These are phyloP conservation scores for Chaetogeoica ovagalla DNA, from an alignment of 2,888 invertebrate genomes.

Conservation along the genomic window DNA sequence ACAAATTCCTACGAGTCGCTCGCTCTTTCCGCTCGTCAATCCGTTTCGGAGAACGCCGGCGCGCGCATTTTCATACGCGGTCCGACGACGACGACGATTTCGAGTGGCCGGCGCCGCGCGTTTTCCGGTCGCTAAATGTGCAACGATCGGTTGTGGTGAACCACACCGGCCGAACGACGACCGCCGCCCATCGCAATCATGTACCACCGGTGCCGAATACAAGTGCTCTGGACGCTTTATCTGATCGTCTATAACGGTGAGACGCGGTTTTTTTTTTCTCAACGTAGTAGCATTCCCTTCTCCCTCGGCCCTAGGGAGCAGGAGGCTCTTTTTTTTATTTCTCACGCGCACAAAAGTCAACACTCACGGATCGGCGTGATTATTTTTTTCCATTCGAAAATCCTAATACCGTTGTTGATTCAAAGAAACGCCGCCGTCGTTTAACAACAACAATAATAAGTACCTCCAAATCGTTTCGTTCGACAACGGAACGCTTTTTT, in stretches of 20 bases:
- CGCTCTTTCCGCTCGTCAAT: not conserved
- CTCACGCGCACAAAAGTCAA: not conserved
- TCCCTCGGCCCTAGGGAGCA: too few relatives aligned
- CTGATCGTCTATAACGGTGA: constrained; percentile 39
- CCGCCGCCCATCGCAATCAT: not conserved
- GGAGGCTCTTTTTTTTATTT: not conserved
- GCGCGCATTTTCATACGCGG: too few relatives aligned
- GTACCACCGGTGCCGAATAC: constrained; percentile 31
- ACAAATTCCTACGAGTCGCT: not conserved
- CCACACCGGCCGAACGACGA: not conserved
- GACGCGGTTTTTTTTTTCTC: not conserved
- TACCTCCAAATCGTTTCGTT: too few relatives aligned
- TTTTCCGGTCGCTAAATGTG: not conserved
- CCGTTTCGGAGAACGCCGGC: not conserved
- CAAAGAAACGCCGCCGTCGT: not conserved
- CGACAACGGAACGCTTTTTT: too few relatives aligned
- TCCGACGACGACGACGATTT: not conserved
- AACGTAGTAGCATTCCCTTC: too few relatives aligned
- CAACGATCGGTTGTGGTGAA: too few relatives aligned
- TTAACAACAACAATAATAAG: too few relatives aligned
- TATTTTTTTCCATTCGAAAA: not conserved
- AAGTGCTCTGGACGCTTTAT: constrained; percentile 42
- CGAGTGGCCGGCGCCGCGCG: not conserved
- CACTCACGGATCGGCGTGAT: not conserved
- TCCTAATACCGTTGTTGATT: not conserved